Conservation (phyloP, 1,140 invertebrate species). For the Drosophila ogumai region DNA sequence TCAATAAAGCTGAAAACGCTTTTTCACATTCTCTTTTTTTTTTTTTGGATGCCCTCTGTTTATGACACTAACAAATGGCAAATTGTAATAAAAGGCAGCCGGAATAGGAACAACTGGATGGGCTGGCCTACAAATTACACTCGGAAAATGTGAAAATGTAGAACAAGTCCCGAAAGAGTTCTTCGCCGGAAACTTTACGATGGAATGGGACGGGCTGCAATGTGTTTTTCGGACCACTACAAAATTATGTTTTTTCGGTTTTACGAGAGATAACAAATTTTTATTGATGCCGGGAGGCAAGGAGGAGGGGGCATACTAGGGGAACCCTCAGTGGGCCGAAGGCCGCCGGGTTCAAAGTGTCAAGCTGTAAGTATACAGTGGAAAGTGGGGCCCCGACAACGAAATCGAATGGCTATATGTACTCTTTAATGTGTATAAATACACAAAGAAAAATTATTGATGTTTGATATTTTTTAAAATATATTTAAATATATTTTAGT, state of each 20-base stretch:
- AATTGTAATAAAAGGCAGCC: conserved; percentile 66
- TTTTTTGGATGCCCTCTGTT: conserved; percentile 39
- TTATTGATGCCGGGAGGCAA: conserved; percentile 48
- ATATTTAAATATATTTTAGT: too few species aligned
- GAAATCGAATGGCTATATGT: conserved; percentile 34
- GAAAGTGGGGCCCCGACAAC: conserved; percentile 58
- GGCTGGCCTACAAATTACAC: conserved; percentile 38
- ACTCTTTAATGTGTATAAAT: conserved; percentile 6
- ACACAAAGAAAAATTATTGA: not conserved
- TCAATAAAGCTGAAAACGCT: conserved; percentile 53
- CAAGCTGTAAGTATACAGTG: conserved; percentile 45
- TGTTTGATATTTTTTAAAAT: not conserved
- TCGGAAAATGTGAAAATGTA: conserved; percentile 46
- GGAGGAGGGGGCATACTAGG: conserved; percentile 12
- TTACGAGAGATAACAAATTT: conserved; percentile 77
- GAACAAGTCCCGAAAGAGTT: conserved; percentile 68
- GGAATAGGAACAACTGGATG: conserved; percentile 19
- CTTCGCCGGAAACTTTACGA: conserved; percentile 27
- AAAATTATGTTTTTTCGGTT: conserved; percentile 65
- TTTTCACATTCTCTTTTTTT: conserved; percentile 38
- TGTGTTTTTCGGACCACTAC: conserved; percentile 63
- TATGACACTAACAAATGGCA: conserved; percentile 73
- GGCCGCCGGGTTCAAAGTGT: conserved; percentile 70
- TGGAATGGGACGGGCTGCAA: conserved; percentile 23
- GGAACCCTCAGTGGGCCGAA: conserved; percentile 48